These are phyloP conservation scores for Ptychoptera contaminata DNA, from an alignment of 2,888 invertebrate species.

Conservation along the genomic window DNA sequence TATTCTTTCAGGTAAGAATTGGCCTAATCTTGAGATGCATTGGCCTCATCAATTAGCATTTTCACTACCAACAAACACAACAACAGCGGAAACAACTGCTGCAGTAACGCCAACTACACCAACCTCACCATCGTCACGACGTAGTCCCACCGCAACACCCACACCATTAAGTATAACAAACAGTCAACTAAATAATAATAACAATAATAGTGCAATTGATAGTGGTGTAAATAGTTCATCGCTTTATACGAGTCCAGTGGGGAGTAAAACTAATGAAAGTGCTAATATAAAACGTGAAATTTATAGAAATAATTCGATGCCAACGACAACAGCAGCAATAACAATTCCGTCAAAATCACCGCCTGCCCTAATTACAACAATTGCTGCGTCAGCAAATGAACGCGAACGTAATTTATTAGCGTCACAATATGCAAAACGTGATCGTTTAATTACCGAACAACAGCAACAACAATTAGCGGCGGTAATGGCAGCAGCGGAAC, in stretches of 20 bases:
- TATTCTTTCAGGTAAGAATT: too few species aligned
- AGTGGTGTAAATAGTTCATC: too few species aligned
- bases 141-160: slow-evolving; percentile 1
- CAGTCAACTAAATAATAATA: background rate
- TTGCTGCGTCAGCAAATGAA: slow-evolving; percentile 4
- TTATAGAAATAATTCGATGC: background rate
- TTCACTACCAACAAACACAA: background rate
- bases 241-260: too few species aligned
- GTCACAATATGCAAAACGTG: slow-evolving; percentile 29
- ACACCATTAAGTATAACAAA: background rate
- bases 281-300: too few species aligned
- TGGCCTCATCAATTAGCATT: too few species aligned
- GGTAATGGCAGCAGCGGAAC: too few species aligned
- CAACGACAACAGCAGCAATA: background rate
- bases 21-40: too few species aligned
- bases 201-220: too few species aligned
- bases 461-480: slow-evolving; percentile 22
- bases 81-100: slow-evolving; percentile 1
- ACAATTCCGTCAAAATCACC: background rate
- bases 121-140: slow-evolving; percentile 3
- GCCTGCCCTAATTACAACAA: background rate
- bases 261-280: too few species aligned
- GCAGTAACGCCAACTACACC: slow-evolving; percentile 7
- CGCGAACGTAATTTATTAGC: slow-evolving; percentile 25
- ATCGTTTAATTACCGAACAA: slow-evolving; percentile 30